A percentile compares a stretch with the other conserved stretches of the same genome.
Evolutionary conservation across 2,113 vertebrate species (phyloP).

Genomic region (Bostrychus sinensis): DNA sequence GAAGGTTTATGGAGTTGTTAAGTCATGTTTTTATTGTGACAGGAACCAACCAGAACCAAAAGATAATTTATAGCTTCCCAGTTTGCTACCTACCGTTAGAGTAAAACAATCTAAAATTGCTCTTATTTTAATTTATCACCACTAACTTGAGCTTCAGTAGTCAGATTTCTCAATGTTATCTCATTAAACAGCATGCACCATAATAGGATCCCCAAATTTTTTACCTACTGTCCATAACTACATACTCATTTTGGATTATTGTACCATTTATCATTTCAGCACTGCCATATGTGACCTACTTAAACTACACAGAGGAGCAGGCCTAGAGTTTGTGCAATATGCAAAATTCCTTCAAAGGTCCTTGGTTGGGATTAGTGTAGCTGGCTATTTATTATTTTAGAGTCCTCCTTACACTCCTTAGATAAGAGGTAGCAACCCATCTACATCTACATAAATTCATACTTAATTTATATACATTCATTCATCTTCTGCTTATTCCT

Average conservation of each 20-base stretch:
- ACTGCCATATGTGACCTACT: neutral
- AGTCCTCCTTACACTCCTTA: too few relatives aligned
- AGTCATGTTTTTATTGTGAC: neutral
- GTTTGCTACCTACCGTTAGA: neutral
- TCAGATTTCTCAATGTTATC: neutral
- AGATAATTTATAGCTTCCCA: neutral
- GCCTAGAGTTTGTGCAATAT: conserved; percentile 17
- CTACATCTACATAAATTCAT: too few relatives aligned
- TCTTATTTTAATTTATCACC: neutral
- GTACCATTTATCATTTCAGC: neutral
- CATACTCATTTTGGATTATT: neutral
- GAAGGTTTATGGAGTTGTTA: neutral
- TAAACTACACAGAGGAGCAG: neutral
- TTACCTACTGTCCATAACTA: neutral
- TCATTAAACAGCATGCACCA: neutral
- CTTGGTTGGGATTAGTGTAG: too few relatives aligned
- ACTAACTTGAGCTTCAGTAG: neutral
- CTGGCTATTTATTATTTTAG: too few relatives aligned
- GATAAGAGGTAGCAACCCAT: too few relatives aligned
- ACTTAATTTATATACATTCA: too few relatives aligned
- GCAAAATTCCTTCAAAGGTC: conserved; percentile 21
- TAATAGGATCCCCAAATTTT: neutral
- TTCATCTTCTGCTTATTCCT: too few relatives aligned
- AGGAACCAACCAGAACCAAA: neutral
- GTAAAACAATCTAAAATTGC: neutral